Evolutionary conservation across 92 coral and sea anemone genomes (phyloP).

Genomic region (Epizoanthus stellaris): DNA sequence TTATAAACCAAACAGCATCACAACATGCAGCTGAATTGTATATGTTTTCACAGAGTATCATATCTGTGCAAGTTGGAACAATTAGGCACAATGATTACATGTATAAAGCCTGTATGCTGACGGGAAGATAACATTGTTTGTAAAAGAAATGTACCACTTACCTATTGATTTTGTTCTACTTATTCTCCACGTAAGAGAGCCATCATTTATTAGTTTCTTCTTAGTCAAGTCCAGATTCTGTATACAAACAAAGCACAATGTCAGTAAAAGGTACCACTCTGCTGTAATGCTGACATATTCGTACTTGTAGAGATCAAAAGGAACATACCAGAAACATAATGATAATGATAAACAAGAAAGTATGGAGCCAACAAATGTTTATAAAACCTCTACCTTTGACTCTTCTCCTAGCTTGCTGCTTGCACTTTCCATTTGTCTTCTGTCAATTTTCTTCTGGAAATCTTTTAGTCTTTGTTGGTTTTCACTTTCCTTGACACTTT

Average conservation of each 20-base stretch:
- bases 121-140: not conserved
- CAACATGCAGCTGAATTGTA: no score
- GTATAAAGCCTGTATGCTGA: no score
- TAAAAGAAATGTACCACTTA: slow-evolving; percentile 28
- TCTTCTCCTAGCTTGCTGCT: slow-evolving; percentile 55
- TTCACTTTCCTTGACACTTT: slow-evolving; percentile 98
- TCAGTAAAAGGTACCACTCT: no score
- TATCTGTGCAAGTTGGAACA: no score
- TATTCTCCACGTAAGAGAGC: slow-evolving; percentile 96
- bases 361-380: not conserved
- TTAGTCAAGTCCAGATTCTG: slow-evolving; percentile 89
- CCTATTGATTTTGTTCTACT: slow-evolving; percentile 95
- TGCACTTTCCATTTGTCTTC: slow-evolving; percentile 66
- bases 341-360: not conserved
- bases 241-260: not conserved
- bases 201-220: slow-evolving; percentile 94
- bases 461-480: slow-evolving; percentile 93
- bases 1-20: no score
- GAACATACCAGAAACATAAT: no score
- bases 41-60: no score
- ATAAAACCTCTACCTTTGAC: slow-evolving; percentile 35
- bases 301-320: no score
- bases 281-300: no score
- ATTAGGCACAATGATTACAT: no score
- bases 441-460: slow-evolving; percentile 89